Evolutionary conservation across 1,140 invertebrate species (phyloP).

Genomic region (Goniozus legneri): DNA sequence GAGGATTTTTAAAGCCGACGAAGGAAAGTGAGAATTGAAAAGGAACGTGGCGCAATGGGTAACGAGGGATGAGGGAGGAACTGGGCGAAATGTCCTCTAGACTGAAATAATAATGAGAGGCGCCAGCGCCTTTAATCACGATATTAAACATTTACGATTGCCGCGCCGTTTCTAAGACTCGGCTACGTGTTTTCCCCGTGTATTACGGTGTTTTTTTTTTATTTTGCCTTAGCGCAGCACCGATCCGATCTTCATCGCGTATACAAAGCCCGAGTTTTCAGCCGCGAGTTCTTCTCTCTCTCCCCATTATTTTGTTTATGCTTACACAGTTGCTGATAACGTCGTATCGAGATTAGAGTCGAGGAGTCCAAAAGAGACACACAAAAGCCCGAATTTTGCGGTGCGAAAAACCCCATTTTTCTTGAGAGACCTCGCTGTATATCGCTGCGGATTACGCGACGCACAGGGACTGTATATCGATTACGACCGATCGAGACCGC

Average conservation of each 20-base stretch:
- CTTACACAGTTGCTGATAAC: conserved; percentile 27
- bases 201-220: conserved; percentile 8
- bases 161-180: conserved; percentile 25
- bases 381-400: conserved; percentile 8
- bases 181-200: not conserved
- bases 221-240: conserved; percentile 20
- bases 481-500: conserved; percentile 29
- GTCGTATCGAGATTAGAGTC: too few species aligned
- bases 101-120: conserved; percentile 55
- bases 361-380: not conserved
- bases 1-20: conserved; percentile 44
- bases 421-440: conserved; percentile 23
- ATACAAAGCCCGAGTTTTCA: conserved; percentile 18
- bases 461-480: conserved; percentile 34
- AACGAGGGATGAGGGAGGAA: conserved; percentile 4
- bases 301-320: conserved; percentile 21
- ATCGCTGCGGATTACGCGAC: conserved; percentile 34
- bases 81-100: conserved; percentile 47
- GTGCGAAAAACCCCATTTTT: conserved; percentile 37
- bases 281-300: conserved; percentile 9
- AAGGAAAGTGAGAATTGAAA: conserved; percentile 47
- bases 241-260: conserved; percentile 32
- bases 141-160: conserved; percentile 56
- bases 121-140: conserved; percentile 53
- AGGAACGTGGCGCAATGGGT: conserved; percentile 37